Base-by-base conservation (phyloP, 2,888 invertebrate species). In the Meliscaeva auricollis region DNA sequence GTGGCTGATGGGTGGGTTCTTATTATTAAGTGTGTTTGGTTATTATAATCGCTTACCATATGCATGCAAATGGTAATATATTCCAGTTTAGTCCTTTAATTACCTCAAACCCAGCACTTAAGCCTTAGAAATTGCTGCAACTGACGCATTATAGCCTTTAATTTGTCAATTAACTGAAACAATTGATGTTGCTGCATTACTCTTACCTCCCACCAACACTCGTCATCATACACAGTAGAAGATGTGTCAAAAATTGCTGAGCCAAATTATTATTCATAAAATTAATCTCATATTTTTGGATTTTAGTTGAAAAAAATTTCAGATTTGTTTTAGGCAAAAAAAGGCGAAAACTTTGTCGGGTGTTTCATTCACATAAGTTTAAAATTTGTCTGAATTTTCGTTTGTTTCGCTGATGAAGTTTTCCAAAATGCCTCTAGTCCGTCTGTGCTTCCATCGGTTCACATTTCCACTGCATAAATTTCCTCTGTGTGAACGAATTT, bases 131-230 rank as follows among this genome's bases (percentile, higher is more conserved):
- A 54, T 84, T 84, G 80, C 87, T 88, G 87, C 82, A 87, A 80
- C 87, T 82, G 87, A 84, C 87, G 87, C 87, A 87, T 87, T 87
- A 87, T 85, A 76, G 78, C 87, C 80, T 87, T 87, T 88, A 88
- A 88, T 88, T 88, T 88, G 87, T 79, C 88, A 88, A 88, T 88
- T 88, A 88, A 87, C 83, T 80, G 73, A 87, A 87, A 87, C 88
- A 84, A 87, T 87, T 78, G 87, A 79, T 81, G 78, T 75, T 76
- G 74, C 83, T 58, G 73, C 74, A 58, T 56, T 20, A 56, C 26
- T 35, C 46, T 44, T 32, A 41, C 58, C 70, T 26, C 56, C 22
- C 41, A 13, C 64, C 62, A 50, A 46, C 35, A 35, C 66, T 50
- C 50, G 7, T 50, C 35, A 50, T 30, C 30, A 1, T 4, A 41